Percentiles rank a stretch among this genome's conserved stretches.
Evolutionary conservation across 2,113 vertebrate genomes (phyloP).

Genomic region (Megaleporinus macrocephalus): DNA sequence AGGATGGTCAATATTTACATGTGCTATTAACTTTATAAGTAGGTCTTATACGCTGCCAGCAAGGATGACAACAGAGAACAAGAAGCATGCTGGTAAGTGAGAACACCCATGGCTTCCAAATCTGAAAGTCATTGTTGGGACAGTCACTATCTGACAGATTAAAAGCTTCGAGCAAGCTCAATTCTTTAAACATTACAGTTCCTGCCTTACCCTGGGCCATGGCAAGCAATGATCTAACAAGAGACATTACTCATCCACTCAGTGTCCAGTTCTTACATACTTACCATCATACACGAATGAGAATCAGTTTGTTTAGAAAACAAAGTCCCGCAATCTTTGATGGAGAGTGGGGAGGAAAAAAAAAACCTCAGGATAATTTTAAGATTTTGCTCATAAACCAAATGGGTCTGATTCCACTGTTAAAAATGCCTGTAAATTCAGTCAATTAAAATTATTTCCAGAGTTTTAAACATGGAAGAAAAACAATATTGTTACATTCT

Average conservation of each 20-base stretch:
- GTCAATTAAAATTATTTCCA: constrained; percentile 56
- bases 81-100: constrained; percentile 44
- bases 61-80: constrained; percentile 26
- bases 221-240: neutral
- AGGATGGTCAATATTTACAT: constrained; percentile 53
- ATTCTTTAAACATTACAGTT: constrained; percentile 22
- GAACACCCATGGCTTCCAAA: neutral
- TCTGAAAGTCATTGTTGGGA: constrained; percentile 5
- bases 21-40: constrained; percentile 34
- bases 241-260: neutral
- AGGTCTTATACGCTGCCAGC: constrained; percentile 30
- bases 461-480: constrained; percentile 37
- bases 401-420: constrained; percentile 24
- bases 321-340: constrained; percentile 21
- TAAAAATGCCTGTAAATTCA: constrained; percentile 55
- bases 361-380: neutral
- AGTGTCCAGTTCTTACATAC: constrained; percentile 1
- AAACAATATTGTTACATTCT: constrained; percentile 42
- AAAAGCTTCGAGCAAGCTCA: constrained; percentile 40
- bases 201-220: neutral
- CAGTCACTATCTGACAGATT: constrained; percentile 35
- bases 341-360: neutral
- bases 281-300: constrained; percentile 19
- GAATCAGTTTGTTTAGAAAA: constrained; percentile 29
- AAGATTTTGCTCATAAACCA: constrained; percentile 11